Percentiles rank a stretch among this genome's conserved stretches.
These are phyloP conservation scores for Semaprochilodus insignis DNA, from an alignment of 2,797 vertebrate genomes.

Conservation along the genomic window DNA sequence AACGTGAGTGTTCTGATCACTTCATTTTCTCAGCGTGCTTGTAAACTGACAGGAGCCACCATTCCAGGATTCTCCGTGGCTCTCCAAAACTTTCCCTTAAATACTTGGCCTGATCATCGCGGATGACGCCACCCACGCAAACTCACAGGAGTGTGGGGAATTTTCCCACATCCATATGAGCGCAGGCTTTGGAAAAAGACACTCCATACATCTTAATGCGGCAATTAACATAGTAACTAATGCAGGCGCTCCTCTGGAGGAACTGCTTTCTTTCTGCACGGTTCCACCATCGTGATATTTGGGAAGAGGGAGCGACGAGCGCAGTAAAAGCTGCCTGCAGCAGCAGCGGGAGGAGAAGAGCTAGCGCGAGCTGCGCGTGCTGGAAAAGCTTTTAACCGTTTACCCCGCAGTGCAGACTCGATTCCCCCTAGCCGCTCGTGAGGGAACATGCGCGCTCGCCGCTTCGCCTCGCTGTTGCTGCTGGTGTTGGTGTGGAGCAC, in stretches of 20 bases:
- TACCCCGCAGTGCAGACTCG: too few relatives aligned
- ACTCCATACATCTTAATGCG: not conserved
- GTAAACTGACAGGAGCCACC: not conserved
- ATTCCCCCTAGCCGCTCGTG: not conserved
- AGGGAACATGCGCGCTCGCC: conserved; percentile 56
- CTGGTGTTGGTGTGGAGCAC: conserved; percentile 34
- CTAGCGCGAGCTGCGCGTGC: too few relatives aligned
- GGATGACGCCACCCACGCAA: conserved; percentile 22
- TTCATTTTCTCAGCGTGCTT: not conserved
- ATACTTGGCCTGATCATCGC: conserved; percentile 8
- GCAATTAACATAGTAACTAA: not conserved
- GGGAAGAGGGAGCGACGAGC: not conserved
- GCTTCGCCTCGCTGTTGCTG: conserved; percentile 65
- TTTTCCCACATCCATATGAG: conserved; percentile 9
- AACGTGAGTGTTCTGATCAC: not conserved
- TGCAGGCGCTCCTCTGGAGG: not conserved
- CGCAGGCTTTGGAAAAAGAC: not conserved
- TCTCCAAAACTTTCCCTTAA: not conserved
- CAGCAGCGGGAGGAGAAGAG: not conserved
- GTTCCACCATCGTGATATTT: too few relatives aligned
- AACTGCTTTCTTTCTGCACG: too few relatives aligned
- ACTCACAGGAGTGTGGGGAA: conserved; percentile 22
- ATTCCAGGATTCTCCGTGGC: not conserved
- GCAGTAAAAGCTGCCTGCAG: not conserved
- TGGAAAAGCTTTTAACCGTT: too few relatives aligned